Evolutionary conservation across 2,888 invertebrate species (phyloP), one percentile per base, ranked within the genome.

Genomic region (Plebejus melissa): DNA sequence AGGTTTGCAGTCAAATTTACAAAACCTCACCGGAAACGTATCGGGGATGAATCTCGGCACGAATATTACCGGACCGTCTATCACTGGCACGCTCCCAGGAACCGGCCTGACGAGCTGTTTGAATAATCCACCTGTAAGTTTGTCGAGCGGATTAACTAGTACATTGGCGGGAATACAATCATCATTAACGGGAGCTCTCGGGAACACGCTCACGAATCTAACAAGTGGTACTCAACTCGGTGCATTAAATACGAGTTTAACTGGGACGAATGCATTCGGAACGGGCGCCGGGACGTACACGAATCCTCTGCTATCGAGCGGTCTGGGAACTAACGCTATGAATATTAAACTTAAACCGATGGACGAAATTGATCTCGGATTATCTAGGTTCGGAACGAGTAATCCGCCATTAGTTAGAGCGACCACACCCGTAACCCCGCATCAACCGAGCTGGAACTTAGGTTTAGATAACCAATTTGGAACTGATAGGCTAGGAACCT

Each of bases 281-380:
- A 88, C 89, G 38, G 83, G 83, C 36, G 85, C 90, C 74, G 92
- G 91, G 69, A 95, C 95, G 3, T 96, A 96, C 82, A 95, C 96
- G 77, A 96, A 96, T 83, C 96, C 96, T 28, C 87, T 96, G 78
- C 90, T 94, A 80, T 89, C 95, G 80, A 85, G 94, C 86, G 90
- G 94, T 83, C 87, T 96, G 87, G 92, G 95, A 88, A 88, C 94
- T 75, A 93, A 93, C 90, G 89, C 87, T 50, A 95, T 95, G 94
- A 94, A 94, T 79, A 94, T 94, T 82, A 96, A 96, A 88, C 90
- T 96, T 87, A 96, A 96, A 88, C 95, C 96, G 78, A 90, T 96
- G 86, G 96, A 96, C 81, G 96, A 96, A 85, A 95, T 96, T 78
- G 96, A 96, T 82, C 92, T 96, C 79, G 95, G 96, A 79, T 83